Percentiles rank a stretch among this genome's conserved stretches.
These are phyloP conservation scores for Thymallus thymallus DNA, from an alignment of 2,113 vertebrate genomes.

Conservation along the genomic window DNA sequence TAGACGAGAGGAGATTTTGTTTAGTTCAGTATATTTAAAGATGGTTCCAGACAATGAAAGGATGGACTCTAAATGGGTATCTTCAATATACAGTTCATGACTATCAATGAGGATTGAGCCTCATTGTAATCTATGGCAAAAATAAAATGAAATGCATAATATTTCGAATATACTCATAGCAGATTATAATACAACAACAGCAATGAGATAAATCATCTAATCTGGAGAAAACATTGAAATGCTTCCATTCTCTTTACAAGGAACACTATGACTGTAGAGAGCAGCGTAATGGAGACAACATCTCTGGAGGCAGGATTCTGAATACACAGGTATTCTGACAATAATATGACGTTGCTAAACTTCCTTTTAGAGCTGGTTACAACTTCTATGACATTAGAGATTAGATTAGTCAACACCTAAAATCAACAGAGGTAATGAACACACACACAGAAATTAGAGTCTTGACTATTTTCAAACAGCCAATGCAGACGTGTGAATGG, in stretches of 20 bases:
- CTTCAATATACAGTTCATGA: too few species aligned
- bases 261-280: neutral
- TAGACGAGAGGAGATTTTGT: too few species aligned
- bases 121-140: too few species aligned
- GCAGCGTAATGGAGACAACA: slow-evolving; percentile 9
- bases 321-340: neutral
- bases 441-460: neutral
- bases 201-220: neutral
- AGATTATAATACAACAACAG: slow-evolving; percentile 10
- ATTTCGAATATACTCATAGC: neutral
- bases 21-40: too few species aligned
- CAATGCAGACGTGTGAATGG: slow-evolving; percentile 21
- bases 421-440: slow-evolving; percentile 52
- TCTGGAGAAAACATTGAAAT: slow-evolving; percentile 41
- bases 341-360: neutral
- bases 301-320: slow-evolving; percentile 2
- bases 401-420: slow-evolving; percentile 45
- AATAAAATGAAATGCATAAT: neutral
- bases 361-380: slow-evolving; percentile 23
- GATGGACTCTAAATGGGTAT: too few species aligned
- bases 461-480: neutral
- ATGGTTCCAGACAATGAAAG: too few species aligned
- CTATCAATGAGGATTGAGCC: too few species aligned
- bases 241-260: slow-evolving; percentile 25
- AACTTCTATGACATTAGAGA: slow-evolving; percentile 33